Percentiles rank a stretch among this genome's conserved stretches.
Evolutionary conservation across 2,888 invertebrate species (phyloP).

Genomic region (Melieria picta): DNA sequence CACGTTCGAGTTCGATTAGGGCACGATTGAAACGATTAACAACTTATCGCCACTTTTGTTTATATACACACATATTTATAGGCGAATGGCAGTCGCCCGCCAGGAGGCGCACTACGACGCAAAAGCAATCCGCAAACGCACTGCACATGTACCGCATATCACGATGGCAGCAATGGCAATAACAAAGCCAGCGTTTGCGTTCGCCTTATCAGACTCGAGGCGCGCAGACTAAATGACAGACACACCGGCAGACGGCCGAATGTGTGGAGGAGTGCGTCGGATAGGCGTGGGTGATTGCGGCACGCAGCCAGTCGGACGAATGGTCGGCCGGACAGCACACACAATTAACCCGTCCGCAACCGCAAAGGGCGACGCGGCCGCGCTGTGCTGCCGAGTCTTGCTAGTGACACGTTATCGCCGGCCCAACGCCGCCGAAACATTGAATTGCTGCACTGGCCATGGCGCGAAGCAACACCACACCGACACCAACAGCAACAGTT

Average conservation of each 20-base stretch:
- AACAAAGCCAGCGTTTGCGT: neutral
- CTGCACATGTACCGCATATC: neutral
- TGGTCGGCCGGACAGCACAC: neutral
- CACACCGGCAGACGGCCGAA: neutral
- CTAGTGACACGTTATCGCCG: neutral
- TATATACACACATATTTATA: slow-evolving; percentile 9
- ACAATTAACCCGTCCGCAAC: neutral
- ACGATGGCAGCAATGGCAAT: neutral
- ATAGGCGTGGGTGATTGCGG: neutral
- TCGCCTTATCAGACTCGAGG: neutral
- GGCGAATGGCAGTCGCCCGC: no score
- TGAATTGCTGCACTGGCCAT: neutral
- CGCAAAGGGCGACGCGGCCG: neutral
- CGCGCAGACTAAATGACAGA: no score
- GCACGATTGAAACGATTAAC: slow-evolving; percentile 32
- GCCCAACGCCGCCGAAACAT: no score
- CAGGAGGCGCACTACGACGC: neutral
- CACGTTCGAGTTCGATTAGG: slow-evolving; percentile 28
- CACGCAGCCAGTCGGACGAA: neutral
- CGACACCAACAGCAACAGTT: neutral
- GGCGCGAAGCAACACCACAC: neutral
- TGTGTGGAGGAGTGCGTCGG: slow-evolving; percentile 8
- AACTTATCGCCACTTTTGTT: slow-evolving; percentile 19
- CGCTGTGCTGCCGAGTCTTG: neutral
- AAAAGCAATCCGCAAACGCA: slow-evolving; percentile 1